Conservation (phyloP, 2,113 vertebrate species). For the Riparia riparia region DNA sequence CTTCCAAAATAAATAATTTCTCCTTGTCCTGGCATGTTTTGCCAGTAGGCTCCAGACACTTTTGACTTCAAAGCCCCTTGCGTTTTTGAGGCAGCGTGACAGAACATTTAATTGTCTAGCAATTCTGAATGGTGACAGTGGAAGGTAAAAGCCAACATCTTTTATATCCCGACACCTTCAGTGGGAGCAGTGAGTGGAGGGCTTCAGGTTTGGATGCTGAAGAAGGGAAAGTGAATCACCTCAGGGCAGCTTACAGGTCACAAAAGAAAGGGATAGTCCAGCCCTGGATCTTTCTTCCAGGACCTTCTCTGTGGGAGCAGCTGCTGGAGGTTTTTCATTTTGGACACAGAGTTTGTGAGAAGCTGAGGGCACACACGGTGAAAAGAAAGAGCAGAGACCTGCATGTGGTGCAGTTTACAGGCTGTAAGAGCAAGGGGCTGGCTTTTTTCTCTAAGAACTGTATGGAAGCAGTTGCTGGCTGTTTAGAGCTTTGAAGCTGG, state of each 20-base stretch:
- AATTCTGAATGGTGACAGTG: too few relatives aligned
- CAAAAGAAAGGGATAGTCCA: neutral
- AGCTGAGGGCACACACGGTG: neutral
- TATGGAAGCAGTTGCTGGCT: neutral
- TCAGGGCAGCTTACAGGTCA: neutral
- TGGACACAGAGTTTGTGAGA: neutral
- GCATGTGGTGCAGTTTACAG: neutral
- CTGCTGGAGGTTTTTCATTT: neutral
- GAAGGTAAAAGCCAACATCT: neutral
- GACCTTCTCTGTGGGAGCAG: neutral
- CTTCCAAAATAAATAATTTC: neutral
- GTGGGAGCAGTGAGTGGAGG: neutral
- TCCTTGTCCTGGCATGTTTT: neutral
- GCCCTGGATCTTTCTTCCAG: neutral
- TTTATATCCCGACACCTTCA: neutral
- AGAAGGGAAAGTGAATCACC: neutral
- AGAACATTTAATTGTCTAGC: neutral
- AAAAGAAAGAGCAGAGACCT: neutral
- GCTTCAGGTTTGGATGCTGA: neutral
- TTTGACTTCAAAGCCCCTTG: neutral
- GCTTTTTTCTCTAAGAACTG: too few relatives aligned
- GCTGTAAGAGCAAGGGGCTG: neutral
- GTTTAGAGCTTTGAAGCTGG: neutral
- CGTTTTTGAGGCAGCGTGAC: neutral
- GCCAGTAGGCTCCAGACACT: neutral